phyloP scores from a whole-genome alignment of 1,140 invertebrate species.

The Mylabris phalerata region DNA sequence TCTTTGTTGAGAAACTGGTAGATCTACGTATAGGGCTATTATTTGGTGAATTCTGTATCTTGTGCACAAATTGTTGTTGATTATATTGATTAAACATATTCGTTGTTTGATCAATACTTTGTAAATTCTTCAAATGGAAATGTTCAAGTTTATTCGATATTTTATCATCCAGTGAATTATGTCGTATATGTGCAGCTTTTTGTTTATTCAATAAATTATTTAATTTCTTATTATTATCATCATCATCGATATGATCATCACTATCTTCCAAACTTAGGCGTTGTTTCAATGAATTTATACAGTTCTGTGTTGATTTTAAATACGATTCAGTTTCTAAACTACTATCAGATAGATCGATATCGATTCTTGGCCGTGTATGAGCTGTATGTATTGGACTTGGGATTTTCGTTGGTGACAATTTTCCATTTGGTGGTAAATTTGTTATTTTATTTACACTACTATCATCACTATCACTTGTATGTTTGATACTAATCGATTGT shows the following conservation, averaged over 20 bases:
- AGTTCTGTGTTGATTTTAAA: constrained; percentile 59
- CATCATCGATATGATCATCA: constrained; percentile 36
- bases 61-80: constrained; percentile 31
- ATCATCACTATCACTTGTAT: not conserved
- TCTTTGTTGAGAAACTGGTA: constrained; percentile 40
- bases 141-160: constrained; percentile 39
- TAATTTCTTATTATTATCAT: constrained; percentile 28
- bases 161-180: constrained; percentile 47
- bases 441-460: constrained; percentile 24
- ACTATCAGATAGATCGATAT: constrained; percentile 39
- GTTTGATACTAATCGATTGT: constrained; percentile 28
- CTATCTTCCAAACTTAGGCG: constrained; percentile 41
- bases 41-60: constrained; percentile 41
- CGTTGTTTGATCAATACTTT: constrained; percentile 41
- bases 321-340: constrained; percentile 57
- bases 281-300: constrained; percentile 57
- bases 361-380: constrained; percentile 42
- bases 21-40: constrained; percentile 39
- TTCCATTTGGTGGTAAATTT: constrained; percentile 33
- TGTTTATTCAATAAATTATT: constrained; percentile 40
- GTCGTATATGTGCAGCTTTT: constrained; percentile 41
- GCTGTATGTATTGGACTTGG: constrained; percentile 52
- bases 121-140: constrained; percentile 40
- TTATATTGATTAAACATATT: constrained; percentile 40
- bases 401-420: constrained; percentile 49